Base-by-base conservation (phyloP, 2,797 vertebrate genomes). In the Notolabrus celidotus region DNA sequence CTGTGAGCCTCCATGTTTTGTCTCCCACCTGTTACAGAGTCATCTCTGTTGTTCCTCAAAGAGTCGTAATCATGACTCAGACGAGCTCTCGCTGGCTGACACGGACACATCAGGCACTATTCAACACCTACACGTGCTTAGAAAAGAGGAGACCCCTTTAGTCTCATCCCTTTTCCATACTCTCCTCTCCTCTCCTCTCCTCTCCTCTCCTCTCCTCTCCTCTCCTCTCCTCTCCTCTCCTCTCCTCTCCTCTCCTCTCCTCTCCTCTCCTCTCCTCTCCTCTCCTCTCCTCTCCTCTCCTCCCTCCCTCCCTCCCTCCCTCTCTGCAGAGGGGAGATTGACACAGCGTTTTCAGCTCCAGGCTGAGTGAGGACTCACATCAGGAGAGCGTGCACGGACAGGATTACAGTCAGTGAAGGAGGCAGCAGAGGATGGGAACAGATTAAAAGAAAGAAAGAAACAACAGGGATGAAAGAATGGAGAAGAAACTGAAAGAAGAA, bases 331-430 rank as follows among this genome's bases (percentile, higher is more conserved):
- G 54, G 51, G 67, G 53, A 80, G 80, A 87, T 86, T 91, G 91
- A 88, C 91, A 86, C 86, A 90, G 83, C 86, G 29, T 62, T 90
- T 86, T 80, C 65, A 83, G 74, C 71, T 17, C 53, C 4, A 4
- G 70, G 77, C 59, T 73, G 73, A 54, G 45, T 51, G 75, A 80
- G 77, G 45, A 46, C 45, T n/a, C 71, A 60, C 31, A 36, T 14
- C 10, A 78, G 83, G 75, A 76, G 84, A 77, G 68, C 20, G 41
- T 39, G n/a, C 74, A 67, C 69, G 71, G 69, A 53, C 69, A 49
- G 88, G 89, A 92, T 92, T 93, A 93, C 42, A 83, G 67, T 65
- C 74, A 68, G 85, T 6, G 33, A 83, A 86, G 83, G 78, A 92
- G 73, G 83, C 76, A 55, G 77, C 45, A 47, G 74, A 91, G 82